Evolutionary conservation across 2,113 vertebrate species (phyloP), one percentile per base, ranked within the genome.

Genomic region (Boleophthalmus pectinirostris): DNA sequence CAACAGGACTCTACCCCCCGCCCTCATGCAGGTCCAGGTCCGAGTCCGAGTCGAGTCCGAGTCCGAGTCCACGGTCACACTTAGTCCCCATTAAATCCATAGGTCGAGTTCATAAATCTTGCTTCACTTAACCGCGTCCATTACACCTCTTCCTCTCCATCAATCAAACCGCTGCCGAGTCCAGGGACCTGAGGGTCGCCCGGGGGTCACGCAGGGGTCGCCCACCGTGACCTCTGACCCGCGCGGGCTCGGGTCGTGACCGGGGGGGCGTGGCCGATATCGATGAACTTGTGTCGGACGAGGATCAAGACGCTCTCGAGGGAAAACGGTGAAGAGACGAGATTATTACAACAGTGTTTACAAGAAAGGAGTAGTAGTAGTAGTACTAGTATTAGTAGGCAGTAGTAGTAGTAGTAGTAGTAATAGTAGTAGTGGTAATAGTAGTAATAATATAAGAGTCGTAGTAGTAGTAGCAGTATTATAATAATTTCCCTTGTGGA

Each of bases 61-160:
- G n/a, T n/a, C n/a, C 46, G 9, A 43, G 38, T 78, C 69, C 82
- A 79, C 47, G 78, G 84, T 79, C 84, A 84, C 75, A 70, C 82
- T 82, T 80, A 78, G 79, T 73, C 68, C 82, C 70, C 83, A 71
- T 84, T 89, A 86, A 54, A 54, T 61, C 68, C 83, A 49, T 60
- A 16, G 38, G 76, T 66, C 81, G 61, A 63, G 25, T 47, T 64
- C 79, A 84, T 89, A 84, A 90, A 90, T 85, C 81, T 80, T 81
- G 69, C 80, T 69, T 68, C 77, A 18, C 81, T 83, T 77, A 72
- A 68, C 75, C 82, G 74, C 9, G 14, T 13, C 14, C 75, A 71
- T 86, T 72, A 79, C 51, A 81, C n/a, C 51, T 54, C 18, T 8
- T 53, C 49, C 18, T 53, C 49, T 73, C 81, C 67, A 85, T 87